Evolutionary conservation across 2,888 invertebrate species (phyloP).

Genomic region (Hypena proboscidalis): DNA sequence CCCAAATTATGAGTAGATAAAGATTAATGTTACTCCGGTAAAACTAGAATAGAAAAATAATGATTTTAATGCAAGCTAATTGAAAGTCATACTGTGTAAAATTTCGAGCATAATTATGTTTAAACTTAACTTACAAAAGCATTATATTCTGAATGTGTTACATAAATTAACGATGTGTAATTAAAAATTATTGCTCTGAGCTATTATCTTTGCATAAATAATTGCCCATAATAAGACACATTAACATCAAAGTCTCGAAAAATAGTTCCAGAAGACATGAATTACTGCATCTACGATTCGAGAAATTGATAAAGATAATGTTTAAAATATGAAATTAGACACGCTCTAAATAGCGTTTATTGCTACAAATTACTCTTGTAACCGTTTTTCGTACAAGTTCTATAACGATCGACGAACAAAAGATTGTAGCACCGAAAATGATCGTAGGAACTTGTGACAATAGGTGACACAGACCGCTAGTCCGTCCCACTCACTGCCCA

Average conservation of each 20-base stretch:
- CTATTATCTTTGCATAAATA: slow-evolving; percentile 53
- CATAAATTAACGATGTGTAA: slow-evolving; percentile 50
- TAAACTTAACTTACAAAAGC: slow-evolving; percentile 34
- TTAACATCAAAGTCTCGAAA: slow-evolving; percentile 42
- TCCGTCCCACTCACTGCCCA: slow-evolving; percentile 64
- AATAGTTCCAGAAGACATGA: slow-evolving; percentile 44
- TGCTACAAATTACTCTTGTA: slow-evolving; percentile 61
- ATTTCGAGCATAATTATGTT: slow-evolving; percentile 33
- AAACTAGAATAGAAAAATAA: slow-evolving; percentile 22
- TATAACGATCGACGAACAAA: slow-evolving; percentile 39
- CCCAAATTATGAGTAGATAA: not conserved
- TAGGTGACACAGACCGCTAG: slow-evolving; percentile 58
- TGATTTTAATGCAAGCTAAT: slow-evolving; percentile 8
- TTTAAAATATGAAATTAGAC: slow-evolving; percentile 57
- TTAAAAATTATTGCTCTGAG: slow-evolving; percentile 48
- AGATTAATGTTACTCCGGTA: slow-evolving; percentile 15
- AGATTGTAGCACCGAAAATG: slow-evolving; percentile 38
- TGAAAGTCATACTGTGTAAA: slow-evolving; percentile 25
- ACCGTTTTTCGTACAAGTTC: slow-evolving; percentile 51
- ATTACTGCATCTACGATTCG: slow-evolving; percentile 52
- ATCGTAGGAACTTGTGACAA: slow-evolving; percentile 47
- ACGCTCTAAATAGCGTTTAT: slow-evolving; percentile 64
- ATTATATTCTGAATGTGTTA: slow-evolving; percentile 41
- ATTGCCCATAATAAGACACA: slow-evolving; percentile 46
- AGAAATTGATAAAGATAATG: slow-evolving; percentile 57